Evolutionary conservation across 2,888 invertebrate genomes (phyloP).

Genomic region (Osedax frankpressi): DNA sequence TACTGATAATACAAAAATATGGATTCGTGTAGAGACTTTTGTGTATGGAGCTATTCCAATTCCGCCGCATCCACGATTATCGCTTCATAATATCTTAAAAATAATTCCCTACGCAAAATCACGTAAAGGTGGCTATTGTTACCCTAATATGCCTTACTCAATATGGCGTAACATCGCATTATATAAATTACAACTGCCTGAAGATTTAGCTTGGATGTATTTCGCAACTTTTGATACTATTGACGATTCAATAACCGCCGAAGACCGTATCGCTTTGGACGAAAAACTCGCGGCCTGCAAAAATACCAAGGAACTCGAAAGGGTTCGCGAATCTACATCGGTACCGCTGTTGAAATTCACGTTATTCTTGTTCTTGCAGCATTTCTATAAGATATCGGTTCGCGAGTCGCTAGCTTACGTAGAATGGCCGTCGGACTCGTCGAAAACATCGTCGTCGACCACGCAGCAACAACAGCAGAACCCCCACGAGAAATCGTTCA

Average conservation of each 20-base stretch:
- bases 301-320: neutral
- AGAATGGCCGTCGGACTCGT: neutral
- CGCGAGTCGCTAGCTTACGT: neutral
- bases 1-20: conserved; percentile 30
- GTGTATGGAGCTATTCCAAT: conserved; percentile 44
- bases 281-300: neutral
- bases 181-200: conserved; percentile 44
- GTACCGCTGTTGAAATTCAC: neutral
- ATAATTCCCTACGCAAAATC: conserved; percentile 45
- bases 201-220: conserved; percentile 47
- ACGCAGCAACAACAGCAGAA: too few species aligned
- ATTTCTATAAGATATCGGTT: neutral
- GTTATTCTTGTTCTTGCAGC: neutral
- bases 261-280: neutral
- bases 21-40: conserved; percentile 45
- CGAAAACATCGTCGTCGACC: neutral
- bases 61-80: conserved; percentile 43
- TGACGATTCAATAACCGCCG: neutral
- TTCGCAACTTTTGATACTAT: conserved; percentile 25
- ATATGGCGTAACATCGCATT: conserved; percentile 47
- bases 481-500: neutral
- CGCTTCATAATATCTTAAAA: conserved; percentile 42
- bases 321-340: neutral
- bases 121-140: conserved; percentile 27
- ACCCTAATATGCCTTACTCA: conserved; percentile 36